Conservation (phyloP, 2,888 invertebrate genomes). For the Rotaria macrura region DNA sequence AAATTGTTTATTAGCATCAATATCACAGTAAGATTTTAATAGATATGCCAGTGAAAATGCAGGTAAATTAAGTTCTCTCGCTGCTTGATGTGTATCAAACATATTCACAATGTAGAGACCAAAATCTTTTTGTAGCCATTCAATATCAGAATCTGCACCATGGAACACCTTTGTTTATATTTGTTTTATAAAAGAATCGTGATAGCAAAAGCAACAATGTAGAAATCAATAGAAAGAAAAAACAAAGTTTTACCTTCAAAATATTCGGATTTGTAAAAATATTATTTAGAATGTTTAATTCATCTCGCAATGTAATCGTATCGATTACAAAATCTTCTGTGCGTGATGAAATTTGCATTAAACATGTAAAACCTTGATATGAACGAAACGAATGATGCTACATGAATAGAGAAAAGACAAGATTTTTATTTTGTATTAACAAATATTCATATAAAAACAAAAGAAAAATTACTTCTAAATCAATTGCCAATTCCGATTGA, state of each 20-base stretch:
- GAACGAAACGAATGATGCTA: conserved; percentile 78
- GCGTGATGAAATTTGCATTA: conserved; percentile 78
- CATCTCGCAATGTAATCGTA: conserved; percentile 68
- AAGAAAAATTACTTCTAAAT: conserved; percentile 54
- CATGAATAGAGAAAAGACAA: not conserved
- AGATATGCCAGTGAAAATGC: conserved; percentile 65
- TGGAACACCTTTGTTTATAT: conserved; percentile 57
- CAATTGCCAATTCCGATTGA: conserved; percentile 63
- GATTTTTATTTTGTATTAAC: not conserved
- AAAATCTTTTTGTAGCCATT: conserved; percentile 89
- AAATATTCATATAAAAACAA: not conserved
- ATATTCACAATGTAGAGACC: conserved; percentile 86
- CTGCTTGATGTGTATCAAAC: conserved; percentile 87
- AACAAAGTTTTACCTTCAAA: conserved; percentile 61
- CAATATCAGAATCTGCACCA: conserved; percentile 73
- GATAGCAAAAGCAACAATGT: too few species aligned
- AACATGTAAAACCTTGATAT: conserved; percentile 84
- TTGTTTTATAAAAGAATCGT: not conserved
- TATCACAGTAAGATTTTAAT: conserved; percentile 65
- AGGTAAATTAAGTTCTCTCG: conserved; percentile 62
- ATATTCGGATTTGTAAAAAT: conserved; percentile 78
- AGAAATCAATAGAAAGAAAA: not conserved
- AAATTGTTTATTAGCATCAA: conserved; percentile 74
- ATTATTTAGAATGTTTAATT: conserved; percentile 70
- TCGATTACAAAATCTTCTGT: conserved; percentile 77